A percentile compares a stretch with the other conserved stretches of the same genome.
Evolutionary conservation across 1,140 invertebrate species (phyloP).

Genomic region (Bombus confusus): DNA sequence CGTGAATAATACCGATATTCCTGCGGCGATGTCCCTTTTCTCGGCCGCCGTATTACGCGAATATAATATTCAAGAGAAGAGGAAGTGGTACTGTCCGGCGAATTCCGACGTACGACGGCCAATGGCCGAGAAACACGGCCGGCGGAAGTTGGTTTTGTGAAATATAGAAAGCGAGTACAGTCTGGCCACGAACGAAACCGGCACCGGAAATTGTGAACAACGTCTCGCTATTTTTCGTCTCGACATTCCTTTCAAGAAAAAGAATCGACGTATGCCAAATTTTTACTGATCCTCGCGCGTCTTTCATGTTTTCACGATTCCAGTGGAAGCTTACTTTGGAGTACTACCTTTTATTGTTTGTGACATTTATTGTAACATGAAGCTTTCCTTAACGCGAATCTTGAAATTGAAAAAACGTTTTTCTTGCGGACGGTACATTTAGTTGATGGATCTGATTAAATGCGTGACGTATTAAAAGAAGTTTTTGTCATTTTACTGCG

Average conservation of each 20-base stretch:
- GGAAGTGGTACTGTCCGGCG: constrained; percentile 31
- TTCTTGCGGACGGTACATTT: too few relatives aligned
- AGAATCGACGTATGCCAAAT: background rate
- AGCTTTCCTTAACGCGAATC: too few relatives aligned
- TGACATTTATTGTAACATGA: too few relatives aligned
- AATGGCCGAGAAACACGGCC: constrained; percentile 9
- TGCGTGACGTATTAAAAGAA: too few relatives aligned
- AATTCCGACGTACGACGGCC: constrained; percentile 33
- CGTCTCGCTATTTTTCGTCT: background rate
- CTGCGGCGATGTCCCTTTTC: constrained; percentile 17
- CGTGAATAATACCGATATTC: constrained; percentile 61
- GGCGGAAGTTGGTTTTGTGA: constrained; percentile 19
- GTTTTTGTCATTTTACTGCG: too few relatives aligned
- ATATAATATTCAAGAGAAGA: constrained; percentile 66
- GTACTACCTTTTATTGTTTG: too few relatives aligned
- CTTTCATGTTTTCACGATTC: background rate
- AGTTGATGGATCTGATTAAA: too few relatives aligned
- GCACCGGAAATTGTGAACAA: constrained; percentile 11
- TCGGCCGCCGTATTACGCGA: constrained; percentile 41
- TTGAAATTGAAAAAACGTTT: too few relatives aligned
- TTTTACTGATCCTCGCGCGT: background rate
- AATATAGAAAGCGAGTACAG: constrained; percentile 24
- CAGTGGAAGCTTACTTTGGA: too few relatives aligned
- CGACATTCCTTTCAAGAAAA: too few relatives aligned
- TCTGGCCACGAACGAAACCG: background rate